phyloP scores from a whole-genome alignment of 2,113 vertebrate genomes.

The Erythrocercus mccallii region DNA sequence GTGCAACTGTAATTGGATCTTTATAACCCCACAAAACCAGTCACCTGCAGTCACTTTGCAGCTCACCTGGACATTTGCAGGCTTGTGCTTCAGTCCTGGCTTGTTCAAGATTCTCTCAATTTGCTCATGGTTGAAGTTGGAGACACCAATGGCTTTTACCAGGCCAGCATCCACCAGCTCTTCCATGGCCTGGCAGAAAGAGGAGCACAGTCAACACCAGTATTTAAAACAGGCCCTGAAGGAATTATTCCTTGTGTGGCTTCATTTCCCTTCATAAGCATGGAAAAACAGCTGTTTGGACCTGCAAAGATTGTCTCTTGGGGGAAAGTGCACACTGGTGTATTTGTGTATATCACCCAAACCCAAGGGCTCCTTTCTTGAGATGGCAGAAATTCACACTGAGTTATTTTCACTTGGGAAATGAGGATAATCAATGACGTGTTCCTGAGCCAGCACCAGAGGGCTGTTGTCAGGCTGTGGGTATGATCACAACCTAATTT shows the following conservation, averaged over 20 bases:
- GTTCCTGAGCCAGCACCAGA: background rate
- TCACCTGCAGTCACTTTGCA: background rate
- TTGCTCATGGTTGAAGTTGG: slow-evolving; percentile 91
- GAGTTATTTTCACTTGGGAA: background rate
- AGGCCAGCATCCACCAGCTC: slow-evolving; percentile 84
- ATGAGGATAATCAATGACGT: background rate
- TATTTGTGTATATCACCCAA: background rate
- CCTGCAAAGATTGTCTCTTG: background rate
- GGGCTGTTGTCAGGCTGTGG: background rate
- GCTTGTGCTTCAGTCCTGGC: slow-evolving; percentile 86
- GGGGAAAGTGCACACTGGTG: background rate
- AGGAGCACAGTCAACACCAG: background rate
- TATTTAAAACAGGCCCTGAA: background rate
- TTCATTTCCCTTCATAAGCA: background rate
- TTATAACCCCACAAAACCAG: background rate
- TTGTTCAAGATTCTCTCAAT: slow-evolving; percentile 87
- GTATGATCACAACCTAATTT: background rate
- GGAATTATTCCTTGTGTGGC: background rate
- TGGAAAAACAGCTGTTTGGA: background rate
- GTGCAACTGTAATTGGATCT: background rate
- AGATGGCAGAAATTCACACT: background rate
- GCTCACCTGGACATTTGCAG: slow-evolving; percentile 86
- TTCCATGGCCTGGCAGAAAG: slow-evolving; percentile 83
- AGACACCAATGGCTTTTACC: slow-evolving; percentile 88
- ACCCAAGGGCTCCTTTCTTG: background rate